Base-by-base conservation (phyloP, 1,140 invertebrate genomes). In the Euwallacea similis region DNA sequence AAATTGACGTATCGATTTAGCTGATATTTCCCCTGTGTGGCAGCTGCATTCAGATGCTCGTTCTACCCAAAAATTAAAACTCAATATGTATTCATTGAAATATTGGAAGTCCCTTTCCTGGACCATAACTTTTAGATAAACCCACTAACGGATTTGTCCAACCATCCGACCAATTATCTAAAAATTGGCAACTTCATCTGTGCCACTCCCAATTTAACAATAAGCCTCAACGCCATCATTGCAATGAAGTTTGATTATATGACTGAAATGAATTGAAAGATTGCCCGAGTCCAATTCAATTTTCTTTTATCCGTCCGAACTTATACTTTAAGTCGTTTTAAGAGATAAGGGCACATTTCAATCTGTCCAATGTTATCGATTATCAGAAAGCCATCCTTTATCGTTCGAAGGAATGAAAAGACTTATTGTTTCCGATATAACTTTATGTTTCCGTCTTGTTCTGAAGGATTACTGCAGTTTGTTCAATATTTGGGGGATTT, bases 291-390 rank as follows among this genome's bases (percentile, higher is more conserved):
- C 50, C 63, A 47, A 65, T 65, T 65, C 63, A 65, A 65, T 65
- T 65, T 65, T 54, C 63, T 41, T 65, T 54, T 54, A 65, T 65
- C 46, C 46, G n/a, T 11, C 21, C 46, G 47, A 65, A 50, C 63
- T 65, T 54, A 65, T 33, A 10, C 46, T 65, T 65, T 41, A 65
- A 65, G 50, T 54, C 63, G 50, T 65, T 65, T 54, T 54, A 21
- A 65, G 8, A 63, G 42, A 63, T 63, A 63, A 63, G 42, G 61
- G 61, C 44, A 63, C 61, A 63, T 63, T 63, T 63, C 61, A 63
- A 63, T 63, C 61, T 63, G 61, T 63, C 61, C 61, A 44, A 47
- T 63, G 7, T 54, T 54, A 65, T 65, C 63, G 50, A 65, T 65
- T 65, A 65, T 65, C 63, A 33, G 41, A 63, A 63, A 46, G 61